phyloP scores from a whole-genome alignment of 2,888 invertebrate species.

The Drosophila tripunctata region DNA sequence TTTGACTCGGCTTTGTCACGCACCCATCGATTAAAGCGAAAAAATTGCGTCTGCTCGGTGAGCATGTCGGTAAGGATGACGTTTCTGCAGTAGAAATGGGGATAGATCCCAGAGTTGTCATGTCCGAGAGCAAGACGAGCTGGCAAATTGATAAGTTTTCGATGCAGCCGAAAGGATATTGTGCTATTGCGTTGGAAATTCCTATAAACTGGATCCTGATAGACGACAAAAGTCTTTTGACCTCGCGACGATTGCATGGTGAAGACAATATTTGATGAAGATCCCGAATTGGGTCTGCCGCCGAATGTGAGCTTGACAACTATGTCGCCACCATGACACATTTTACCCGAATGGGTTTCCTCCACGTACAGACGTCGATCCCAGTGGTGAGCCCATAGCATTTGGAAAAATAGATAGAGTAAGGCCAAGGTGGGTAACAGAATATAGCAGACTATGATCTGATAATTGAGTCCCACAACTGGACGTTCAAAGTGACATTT shows the following conservation, averaged over 20 bases:
- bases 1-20: neutral
- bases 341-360: neutral
- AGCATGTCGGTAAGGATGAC: constrained; percentile 26
- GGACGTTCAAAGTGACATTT: constrained; percentile 49
- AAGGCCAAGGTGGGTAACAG: neutral
- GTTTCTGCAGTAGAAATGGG: constrained; percentile 37
- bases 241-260: constrained; percentile 12
- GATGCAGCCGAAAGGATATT: constrained; percentile 22
- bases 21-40: constrained; percentile 31
- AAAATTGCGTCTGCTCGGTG: constrained; percentile 25
- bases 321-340: constrained; percentile 35
- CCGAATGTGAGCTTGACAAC: constrained; percentile 42
- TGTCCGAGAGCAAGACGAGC: constrained; percentile 23
- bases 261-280: constrained; percentile 46
- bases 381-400: constrained; percentile 6
- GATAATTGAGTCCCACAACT: constrained; percentile 20
- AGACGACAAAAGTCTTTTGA: constrained; percentile 14
- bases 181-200: constrained; percentile 41
- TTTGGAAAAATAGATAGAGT: constrained; percentile 1
- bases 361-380: constrained; percentile 35
- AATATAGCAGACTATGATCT: constrained; percentile 24
- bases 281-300: constrained; percentile 36
- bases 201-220: constrained; percentile 22
- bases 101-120: constrained; percentile 44
- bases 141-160: constrained; percentile 26